Conservation (phyloP, 2,888 invertebrate genomes). For the Cinara cedri region DNA sequence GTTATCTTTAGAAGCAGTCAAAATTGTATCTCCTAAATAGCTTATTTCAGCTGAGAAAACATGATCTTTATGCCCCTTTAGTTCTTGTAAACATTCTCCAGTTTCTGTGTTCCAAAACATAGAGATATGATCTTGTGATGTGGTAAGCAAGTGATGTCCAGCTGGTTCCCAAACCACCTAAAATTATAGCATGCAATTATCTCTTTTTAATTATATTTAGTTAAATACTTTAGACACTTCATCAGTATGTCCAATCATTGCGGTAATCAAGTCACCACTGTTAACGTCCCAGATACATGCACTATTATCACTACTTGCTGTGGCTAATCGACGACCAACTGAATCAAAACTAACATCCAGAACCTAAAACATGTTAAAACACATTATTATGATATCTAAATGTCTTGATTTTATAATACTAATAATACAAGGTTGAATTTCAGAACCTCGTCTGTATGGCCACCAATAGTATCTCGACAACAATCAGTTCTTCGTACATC, state of each 20-base stretch:
- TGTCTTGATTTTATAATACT: too few species aligned
- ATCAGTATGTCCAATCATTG: conserved; percentile 72
- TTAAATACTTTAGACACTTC: conserved; percentile 71
- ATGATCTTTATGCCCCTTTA: conserved; percentile 78
- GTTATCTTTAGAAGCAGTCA: conserved; percentile 84
- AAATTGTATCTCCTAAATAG: conserved; percentile 77
- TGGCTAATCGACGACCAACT: conserved; percentile 74
- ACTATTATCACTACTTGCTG: conserved; percentile 77
- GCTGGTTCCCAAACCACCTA: conserved; percentile 82
- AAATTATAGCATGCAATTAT: conserved; percentile 20
- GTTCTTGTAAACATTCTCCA: conserved; percentile 67
- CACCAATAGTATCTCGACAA: conserved; percentile 69
- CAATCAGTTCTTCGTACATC: conserved; percentile 68
- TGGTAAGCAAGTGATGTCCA: conserved; percentile 75
- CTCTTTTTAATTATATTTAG: neutral
- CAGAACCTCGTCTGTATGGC: conserved; percentile 71
- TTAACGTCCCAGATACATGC: conserved; percentile 74
- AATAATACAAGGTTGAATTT: neutral
- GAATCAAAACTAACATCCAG: conserved; percentile 79
- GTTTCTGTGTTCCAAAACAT: conserved; percentile 74
- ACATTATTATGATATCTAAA: neutral
- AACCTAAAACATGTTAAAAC: conserved; percentile 64
- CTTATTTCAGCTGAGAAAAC: conserved; percentile 84
- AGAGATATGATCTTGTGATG: conserved; percentile 77
- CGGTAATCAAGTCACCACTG: conserved; percentile 67